Evolutionary conservation across 2,797 vertebrate species (phyloP), one percentile per base, ranked within the genome.

Genomic region (Lophotriccus pileatus): DNA sequence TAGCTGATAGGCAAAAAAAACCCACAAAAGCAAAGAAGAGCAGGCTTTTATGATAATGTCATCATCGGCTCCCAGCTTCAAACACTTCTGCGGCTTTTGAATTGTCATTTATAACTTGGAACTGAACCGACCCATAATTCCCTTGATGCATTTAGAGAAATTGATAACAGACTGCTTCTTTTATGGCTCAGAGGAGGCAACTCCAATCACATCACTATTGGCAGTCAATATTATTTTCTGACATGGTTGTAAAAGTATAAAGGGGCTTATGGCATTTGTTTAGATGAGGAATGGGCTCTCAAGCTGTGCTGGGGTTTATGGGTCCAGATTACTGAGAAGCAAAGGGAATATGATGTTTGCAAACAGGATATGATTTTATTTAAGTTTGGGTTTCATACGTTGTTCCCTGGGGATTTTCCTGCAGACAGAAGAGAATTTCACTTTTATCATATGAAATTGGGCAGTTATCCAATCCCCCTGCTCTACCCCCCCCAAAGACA

Each of bases 61-160:
- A 97, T 98, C 97, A 98, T 98, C 97, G 94, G 94, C 96, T 97
- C 93, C 73, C 86, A 96, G 97, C 98, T 99, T 99, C 98, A 99
- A 99, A 99, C 98, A 95, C 94, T 97, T 96, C 90, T 97, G 98
- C 89, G 96, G 97, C 98, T 98, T 98, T 98, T 98, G 98, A 98
- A 97, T 98, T 98, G 98, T 98, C 98, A 98, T 98, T 99, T 98
- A 99, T 98, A 98, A 98, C 98, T 98, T 98, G 98, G 98, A 98
- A 94, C 97, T 97, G 97, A 98, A 97, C 93, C 95, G 96, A 97
- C 97, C 97, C 95, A 95, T 96, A 98, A 98, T 98, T 98, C 98
- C 97, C 97, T 94, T 95, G 98, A 98, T 98, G 98, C 97, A 97
- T 97, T 98, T 97, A 97, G 96, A 97, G 97, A 98, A 99, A 99